Evolutionary conservation across 2,113 vertebrate species (phyloP), one percentile per base, ranked within the genome.

Genomic region (Sterna hirundo): DNA sequence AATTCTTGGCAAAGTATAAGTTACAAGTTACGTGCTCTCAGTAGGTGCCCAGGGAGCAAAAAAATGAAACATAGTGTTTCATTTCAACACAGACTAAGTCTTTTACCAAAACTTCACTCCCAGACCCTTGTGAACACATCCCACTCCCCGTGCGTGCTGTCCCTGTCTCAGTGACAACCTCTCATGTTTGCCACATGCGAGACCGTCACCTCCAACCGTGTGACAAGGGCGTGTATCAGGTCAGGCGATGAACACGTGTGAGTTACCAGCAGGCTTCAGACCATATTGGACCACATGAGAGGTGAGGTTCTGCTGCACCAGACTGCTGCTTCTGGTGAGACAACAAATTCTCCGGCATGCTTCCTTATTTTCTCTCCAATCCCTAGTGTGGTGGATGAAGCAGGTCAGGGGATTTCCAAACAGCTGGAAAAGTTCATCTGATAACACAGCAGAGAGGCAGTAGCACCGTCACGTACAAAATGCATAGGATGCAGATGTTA

Each of bases 101-200:
- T 58, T 90, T 89, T 29, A 69, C n/a, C 36, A 51, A 58, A 83
- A 44, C 25, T 52, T 75, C 66, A 19, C n/a, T 90, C 16, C 0
- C 36, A 42, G 38, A 29, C 55, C 46, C 19, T 74, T 51, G 27
- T 1, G 8, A 42, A 10, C 20, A 55, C 61, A 11, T 51, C 15
- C 65, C 60, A 42, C 52, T 84, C 47, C 49, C 40, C 29, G 21
- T 30, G 36, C 52, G 13, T 0, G 0, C 36, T 71, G 32, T 47
- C 71, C 34, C 0, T n/a, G 4, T 10, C 51, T 51, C 17, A 1
- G 40, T 62, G 52, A 44, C 8, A 2, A 65, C 23, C 7, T 46
- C 27, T 42, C 38, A 10, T 12, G 13, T 1, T 15, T 71, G 74
- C 38, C 47, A 20, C 6, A 0, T 27, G 61, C 1, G 2, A 58